Conservation (phyloP, 2,888 invertebrate species). For the Encarsia formosa region DNA sequence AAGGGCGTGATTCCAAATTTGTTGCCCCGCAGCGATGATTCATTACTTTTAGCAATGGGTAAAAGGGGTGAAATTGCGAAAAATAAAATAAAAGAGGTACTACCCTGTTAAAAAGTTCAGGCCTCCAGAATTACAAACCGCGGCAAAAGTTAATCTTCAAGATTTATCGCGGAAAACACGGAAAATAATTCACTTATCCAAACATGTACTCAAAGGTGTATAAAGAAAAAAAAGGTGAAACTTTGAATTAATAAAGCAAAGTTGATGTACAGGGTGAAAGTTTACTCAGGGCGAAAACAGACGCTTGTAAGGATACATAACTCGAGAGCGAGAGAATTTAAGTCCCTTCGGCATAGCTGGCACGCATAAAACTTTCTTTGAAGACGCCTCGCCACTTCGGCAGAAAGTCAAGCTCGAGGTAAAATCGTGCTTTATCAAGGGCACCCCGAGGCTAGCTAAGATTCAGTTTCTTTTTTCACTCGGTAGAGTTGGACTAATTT, state of each 20-base stretch:
- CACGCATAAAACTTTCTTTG: constrained; percentile 26
- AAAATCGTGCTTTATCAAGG: constrained; percentile 1
- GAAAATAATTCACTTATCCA: too few species aligned
- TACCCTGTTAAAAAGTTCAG: too few species aligned
- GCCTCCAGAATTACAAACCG: too few species aligned
- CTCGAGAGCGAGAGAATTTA: too few species aligned
- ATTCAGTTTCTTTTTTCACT: constrained; percentile 2
- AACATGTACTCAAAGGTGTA: neutral
- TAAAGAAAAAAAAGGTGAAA: neutral
- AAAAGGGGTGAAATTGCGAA: constrained; percentile 2
- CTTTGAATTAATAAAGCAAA: neutral
- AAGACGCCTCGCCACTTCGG: constrained; percentile 3
- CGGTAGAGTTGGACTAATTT: constrained; percentile 49
- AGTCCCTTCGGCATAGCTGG: too few species aligned
- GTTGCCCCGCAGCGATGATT: constrained; percentile 7
- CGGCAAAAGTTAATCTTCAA: too few species aligned
- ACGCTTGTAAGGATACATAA: too few species aligned
- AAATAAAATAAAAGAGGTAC: neutral
- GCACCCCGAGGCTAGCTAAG: constrained; percentile 26
- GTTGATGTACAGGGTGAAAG: too few species aligned
- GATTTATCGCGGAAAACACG: too few species aligned
- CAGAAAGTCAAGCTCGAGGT: constrained; percentile 20
- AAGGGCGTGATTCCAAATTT: constrained; percentile 20
- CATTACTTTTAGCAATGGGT: constrained; percentile 4
- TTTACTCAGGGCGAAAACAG: constrained; percentile 1